Percentiles rank a stretch among this genome's conserved stretches.
Conservation (phyloP, 1,140 invertebrate genomes). For the Zaprionus ghesquierei region DNA sequence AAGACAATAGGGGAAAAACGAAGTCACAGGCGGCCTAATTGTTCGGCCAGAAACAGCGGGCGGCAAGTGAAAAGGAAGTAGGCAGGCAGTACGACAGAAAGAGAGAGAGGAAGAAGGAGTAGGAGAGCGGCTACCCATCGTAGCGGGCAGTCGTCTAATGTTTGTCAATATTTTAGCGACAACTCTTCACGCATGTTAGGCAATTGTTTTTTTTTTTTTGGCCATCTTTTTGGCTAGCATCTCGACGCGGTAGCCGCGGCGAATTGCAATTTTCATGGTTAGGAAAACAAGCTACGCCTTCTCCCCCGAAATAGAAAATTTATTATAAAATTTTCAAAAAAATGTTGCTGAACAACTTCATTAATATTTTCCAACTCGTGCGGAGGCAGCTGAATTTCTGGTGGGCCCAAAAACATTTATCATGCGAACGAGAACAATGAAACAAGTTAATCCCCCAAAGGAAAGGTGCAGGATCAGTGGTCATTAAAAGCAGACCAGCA, state of each 20-base stretch:
- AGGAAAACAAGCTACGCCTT: neutral
- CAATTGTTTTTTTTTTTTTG: slow-evolving; percentile 30
- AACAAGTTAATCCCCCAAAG: slow-evolving; percentile 67
- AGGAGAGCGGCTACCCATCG: neutral
- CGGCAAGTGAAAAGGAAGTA: slow-evolving; percentile 15
- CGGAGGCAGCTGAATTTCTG: slow-evolving; percentile 50
- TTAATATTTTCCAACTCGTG: slow-evolving; percentile 53
- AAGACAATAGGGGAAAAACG: neutral
- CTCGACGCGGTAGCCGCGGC: slow-evolving; percentile 49
- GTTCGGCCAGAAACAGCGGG: slow-evolving; percentile 51
- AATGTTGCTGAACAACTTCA: slow-evolving; percentile 52
- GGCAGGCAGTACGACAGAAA: neutral
- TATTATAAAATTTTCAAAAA: slow-evolving; percentile 33
- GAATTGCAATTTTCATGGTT: slow-evolving; percentile 76
- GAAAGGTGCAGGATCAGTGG: slow-evolving; percentile 56
- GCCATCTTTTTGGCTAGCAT: slow-evolving; percentile 9
- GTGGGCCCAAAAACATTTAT: slow-evolving; percentile 50
- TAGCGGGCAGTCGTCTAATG: slow-evolving; percentile 36
- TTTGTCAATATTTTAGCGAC: slow-evolving; percentile 81
- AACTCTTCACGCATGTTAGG: slow-evolving; percentile 71
- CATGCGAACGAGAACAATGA: slow-evolving; percentile 50
- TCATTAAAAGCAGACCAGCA: slow-evolving; percentile 13
- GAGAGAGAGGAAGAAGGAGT: too few relatives aligned
- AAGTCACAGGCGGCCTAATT: slow-evolving; percentile 61
- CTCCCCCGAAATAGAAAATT: slow-evolving; percentile 30